These are phyloP conservation scores for Potorous gilbertii DNA, from an alignment of 2,797 vertebrate species.

Conservation along the genomic window DNA sequence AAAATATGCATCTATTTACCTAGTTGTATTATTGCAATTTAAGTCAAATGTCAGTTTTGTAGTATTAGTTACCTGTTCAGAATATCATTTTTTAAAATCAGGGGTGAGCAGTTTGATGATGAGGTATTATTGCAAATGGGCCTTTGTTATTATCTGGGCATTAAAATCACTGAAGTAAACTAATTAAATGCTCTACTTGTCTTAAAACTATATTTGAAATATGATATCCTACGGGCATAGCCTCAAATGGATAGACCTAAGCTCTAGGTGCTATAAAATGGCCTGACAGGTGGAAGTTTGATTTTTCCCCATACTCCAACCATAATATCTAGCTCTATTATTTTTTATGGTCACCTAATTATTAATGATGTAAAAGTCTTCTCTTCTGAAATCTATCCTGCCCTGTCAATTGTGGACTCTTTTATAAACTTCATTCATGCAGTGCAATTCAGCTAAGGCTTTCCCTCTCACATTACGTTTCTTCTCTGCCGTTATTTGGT, in stretches of 20 bases:
- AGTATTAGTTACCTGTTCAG: not conserved
- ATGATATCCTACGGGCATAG: not conserved
- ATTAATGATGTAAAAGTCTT: not conserved
- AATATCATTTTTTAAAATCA: not conserved
- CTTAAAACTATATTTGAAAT: not conserved
- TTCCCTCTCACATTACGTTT: not conserved
- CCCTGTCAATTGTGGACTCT: not conserved
- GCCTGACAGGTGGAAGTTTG: not conserved
- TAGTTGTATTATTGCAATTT: not conserved
- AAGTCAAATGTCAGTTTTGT: not conserved
- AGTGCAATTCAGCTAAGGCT: not conserved
- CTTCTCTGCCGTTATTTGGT: not conserved
- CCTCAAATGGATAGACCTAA: not conserved
- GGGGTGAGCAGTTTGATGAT: not conserved
- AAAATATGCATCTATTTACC: not conserved
- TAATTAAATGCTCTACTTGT: not conserved
- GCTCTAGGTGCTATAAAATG: not conserved
- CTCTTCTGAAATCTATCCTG: not conserved
- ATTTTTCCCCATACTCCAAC: slow-evolving; percentile 11
- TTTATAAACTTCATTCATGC: not conserved
- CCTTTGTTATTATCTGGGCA: not conserved
- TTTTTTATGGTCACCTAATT: not conserved
- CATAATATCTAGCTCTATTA: not conserved
- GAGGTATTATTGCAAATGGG: not conserved
- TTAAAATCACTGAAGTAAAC: not conserved